Conservation (phyloP, 2,888 invertebrate species). For the Andrena fulva region DNA sequence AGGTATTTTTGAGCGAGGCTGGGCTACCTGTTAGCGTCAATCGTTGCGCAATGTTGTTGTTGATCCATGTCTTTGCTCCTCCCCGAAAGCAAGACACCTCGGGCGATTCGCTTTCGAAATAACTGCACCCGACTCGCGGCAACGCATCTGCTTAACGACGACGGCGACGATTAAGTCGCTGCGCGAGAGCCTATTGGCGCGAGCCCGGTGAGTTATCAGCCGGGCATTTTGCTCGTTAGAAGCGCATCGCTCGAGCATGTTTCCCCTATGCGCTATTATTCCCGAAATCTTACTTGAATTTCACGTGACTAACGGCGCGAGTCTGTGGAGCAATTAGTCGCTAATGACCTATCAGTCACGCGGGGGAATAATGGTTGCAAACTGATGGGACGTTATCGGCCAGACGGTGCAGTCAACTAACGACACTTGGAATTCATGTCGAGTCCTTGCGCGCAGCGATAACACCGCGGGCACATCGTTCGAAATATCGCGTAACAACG, state of each 20-base stretch:
- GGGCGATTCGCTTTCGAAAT: not conserved
- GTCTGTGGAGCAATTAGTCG: constrained; percentile 21
- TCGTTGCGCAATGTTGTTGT: constrained; percentile 39
- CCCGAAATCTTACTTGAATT: not conserved
- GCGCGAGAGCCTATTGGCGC: no score
- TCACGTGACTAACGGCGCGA: no score
- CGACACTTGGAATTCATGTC: constrained; percentile 52
- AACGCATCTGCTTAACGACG: not conserved
- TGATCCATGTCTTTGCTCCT: not conserved
- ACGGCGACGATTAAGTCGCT: not conserved
- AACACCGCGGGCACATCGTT: constrained; percentile 42
- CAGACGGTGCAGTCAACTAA: constrained; percentile 51
- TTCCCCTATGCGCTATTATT: not conserved
- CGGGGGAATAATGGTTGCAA: not conserved
- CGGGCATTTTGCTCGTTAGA: constrained; percentile 1
- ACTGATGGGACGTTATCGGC: constrained; percentile 40
- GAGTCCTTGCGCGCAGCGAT: constrained; percentile 66
- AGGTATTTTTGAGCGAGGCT: constrained; percentile 41
- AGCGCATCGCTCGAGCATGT: not conserved
- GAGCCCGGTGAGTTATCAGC: not conserved
- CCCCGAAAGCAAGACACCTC: not conserved
- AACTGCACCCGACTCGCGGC: not conserved
- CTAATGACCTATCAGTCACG: not conserved
- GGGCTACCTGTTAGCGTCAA: constrained; percentile 60
- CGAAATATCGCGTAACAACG: constrained; percentile 66